phyloP scores from a whole-genome alignment of 2,888 invertebrate species.

The Acleris holmiana region DNA sequence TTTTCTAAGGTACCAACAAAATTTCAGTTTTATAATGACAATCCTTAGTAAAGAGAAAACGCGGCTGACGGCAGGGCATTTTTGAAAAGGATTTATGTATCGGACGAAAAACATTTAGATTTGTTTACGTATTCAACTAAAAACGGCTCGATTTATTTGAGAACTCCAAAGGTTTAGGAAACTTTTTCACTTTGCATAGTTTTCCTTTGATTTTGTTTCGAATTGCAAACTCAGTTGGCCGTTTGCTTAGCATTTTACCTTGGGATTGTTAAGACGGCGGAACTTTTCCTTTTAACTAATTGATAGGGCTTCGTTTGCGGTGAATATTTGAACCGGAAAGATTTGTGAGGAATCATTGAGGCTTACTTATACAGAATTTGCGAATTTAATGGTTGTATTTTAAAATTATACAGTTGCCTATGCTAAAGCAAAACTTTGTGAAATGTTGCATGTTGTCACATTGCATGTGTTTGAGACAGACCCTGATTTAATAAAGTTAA shows the following conservation, averaged over 20 bases:
- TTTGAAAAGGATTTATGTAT: slow-evolving; percentile 28
- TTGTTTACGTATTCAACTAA: slow-evolving; percentile 23
- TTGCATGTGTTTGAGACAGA: no score
- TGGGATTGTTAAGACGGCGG: slow-evolving; percentile 4
- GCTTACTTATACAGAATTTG: no score
- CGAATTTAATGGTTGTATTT: no score
- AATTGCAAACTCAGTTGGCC: neutral
- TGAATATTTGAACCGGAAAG: no score
- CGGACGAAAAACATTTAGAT: slow-evolving; percentile 29
- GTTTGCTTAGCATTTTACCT: neutral
- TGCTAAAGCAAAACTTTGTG: no score
- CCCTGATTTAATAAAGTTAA: no score
- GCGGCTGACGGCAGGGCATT: slow-evolving; percentile 7
- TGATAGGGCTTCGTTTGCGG: no score
- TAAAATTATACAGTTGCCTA: no score
- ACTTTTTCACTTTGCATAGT: slow-evolving; percentile 35
- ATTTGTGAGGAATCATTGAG: no score
- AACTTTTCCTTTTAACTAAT: no score
- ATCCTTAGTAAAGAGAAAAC: slow-evolving; percentile 18
- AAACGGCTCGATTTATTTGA: slow-evolving; percentile 18
- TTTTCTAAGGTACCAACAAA: neutral
- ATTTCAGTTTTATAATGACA: neutral
- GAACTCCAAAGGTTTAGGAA: slow-evolving; percentile 8
- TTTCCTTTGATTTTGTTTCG: slow-evolving; percentile 7
- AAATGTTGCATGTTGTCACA: no score